Base-by-base conservation (phyloP, 1,140 invertebrate species). In the Sinonovacula constricta region DNA sequence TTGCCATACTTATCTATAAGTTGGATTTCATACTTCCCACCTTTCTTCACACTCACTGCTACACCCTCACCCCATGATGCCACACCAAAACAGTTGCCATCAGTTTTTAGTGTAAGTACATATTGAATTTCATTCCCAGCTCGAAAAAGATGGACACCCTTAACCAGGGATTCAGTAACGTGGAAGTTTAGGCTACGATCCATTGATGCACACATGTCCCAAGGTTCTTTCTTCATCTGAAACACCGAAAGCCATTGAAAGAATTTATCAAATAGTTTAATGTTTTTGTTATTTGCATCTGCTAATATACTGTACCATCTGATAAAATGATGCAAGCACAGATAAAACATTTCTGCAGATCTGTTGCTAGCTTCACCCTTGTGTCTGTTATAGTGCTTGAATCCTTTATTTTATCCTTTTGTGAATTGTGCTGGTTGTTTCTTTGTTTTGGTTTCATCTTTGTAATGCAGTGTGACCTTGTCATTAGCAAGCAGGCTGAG, bases 1-100 rank as follows among this genome's bases (percentile, higher is more conserved):
- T 76, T 76, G 39, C 72, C 72, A 67, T 65, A 76, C 51, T 67
- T 49, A 56, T 76, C 72, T n/a, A 76, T 26, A 1, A 76, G 36
- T 51, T 76, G 49, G 18, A 76, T 67, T 15, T 18, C 31, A 30
- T 66, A 76, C 53, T 59, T 53, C 10, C 49, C 36, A n/a, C 67
- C 62, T 7, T 57, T 36, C 33, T 67, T 76, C 14, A 67, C 34
- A 33, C 72, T 76, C 3, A 76, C 72, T 18, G 72, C 72, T 5
- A 76, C 62, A 3, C 72, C 72, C 10, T 45, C 54, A 33, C 67
- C 67, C 72, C 72, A 76, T 45, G 45, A 33, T 63, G 72, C 65
- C n/a, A 76, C 54, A 1, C 72, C 72, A 59, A 57, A 76, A 26
- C 72, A 76, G 24, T 76, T 63, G n/a, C 72, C 72, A 39, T 76